Evolutionary conservation across 2,113 vertebrate species (phyloP).

Genomic region (Piprites chloris): DNA sequence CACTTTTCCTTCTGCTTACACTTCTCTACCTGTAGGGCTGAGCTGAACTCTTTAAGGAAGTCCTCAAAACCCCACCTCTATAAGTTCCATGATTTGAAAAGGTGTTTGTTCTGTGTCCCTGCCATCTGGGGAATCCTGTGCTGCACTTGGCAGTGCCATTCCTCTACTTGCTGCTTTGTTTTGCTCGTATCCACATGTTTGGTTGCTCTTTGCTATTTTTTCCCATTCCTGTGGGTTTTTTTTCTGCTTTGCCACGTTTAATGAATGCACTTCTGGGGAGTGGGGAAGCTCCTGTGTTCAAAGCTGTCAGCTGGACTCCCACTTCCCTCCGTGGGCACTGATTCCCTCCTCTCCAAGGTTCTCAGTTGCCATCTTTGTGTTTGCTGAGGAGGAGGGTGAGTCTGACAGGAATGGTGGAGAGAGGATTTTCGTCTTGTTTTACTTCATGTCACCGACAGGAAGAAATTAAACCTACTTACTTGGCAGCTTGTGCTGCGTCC

Average conservation of each 20-base stretch:
- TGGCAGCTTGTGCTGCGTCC: neutral
- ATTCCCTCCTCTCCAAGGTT: neutral
- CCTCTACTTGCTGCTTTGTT: neutral
- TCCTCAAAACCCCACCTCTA: rapidly evolving
- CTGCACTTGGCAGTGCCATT: rapidly evolving
- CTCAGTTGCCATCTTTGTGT: neutral
- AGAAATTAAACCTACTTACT: conserved; percentile 53
- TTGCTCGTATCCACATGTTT: rapidly evolving
- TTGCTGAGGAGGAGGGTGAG: conserved; percentile 15
- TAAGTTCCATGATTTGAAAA: neutral
- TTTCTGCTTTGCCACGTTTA: neutral
- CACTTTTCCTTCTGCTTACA: neutral
- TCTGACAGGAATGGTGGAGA: neutral
- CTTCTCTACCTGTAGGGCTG: neutral
- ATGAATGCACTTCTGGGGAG: neutral
- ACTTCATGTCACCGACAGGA: neutral
- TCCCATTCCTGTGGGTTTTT: neutral
- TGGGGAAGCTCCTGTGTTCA: neutral
- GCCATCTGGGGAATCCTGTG: neutral
- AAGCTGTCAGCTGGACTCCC: conserved; percentile 17
- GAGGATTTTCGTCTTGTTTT: neutral
- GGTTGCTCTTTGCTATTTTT: neutral
- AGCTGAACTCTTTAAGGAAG: neutral
- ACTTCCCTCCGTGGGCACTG: neutral
- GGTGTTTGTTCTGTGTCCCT: neutral